phyloP scores from a whole-genome alignment of 2,113 vertebrate genomes.

The Trogon melanurus region DNA sequence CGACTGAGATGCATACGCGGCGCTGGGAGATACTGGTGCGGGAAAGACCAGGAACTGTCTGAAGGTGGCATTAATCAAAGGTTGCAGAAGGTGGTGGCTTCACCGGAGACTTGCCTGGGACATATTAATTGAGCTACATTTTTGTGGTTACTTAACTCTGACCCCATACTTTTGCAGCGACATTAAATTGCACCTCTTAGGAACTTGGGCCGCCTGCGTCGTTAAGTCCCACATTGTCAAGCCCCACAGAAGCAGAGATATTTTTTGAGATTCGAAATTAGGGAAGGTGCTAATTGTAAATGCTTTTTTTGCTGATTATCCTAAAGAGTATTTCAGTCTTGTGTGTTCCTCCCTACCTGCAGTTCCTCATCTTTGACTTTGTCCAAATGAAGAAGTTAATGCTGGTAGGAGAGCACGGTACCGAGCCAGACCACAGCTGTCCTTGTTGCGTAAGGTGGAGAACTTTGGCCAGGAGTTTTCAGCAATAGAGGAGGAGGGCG shows the following conservation, averaged over 20 bases:
- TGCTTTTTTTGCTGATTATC: not conserved
- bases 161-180: not conserved
- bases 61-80: not conserved
- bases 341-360: not conserved
- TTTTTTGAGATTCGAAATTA: not conserved
- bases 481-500: not conserved
- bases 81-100: not conserved
- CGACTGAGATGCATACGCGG: rapidly evolving
- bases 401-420: not conserved
- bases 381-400: not conserved
- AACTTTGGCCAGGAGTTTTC: not conserved
- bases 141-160: not conserved
- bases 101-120: not conserved
- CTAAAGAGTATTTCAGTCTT: not conserved
- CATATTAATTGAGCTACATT: conserved; percentile 4
- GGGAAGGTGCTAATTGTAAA: not conserved
- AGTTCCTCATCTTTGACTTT: not conserved
- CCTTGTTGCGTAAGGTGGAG: not conserved
- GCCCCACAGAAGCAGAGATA: not conserved
- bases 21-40: not conserved
- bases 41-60: not conserved
- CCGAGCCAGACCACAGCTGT: rapidly evolving
- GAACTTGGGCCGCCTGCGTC: not conserved
- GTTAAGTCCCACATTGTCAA: rapidly evolving
- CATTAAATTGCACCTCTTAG: not conserved